phyloP scores from a whole-genome alignment of 2,113 vertebrate species.

The Misgurnus mizolepis region DNA sequence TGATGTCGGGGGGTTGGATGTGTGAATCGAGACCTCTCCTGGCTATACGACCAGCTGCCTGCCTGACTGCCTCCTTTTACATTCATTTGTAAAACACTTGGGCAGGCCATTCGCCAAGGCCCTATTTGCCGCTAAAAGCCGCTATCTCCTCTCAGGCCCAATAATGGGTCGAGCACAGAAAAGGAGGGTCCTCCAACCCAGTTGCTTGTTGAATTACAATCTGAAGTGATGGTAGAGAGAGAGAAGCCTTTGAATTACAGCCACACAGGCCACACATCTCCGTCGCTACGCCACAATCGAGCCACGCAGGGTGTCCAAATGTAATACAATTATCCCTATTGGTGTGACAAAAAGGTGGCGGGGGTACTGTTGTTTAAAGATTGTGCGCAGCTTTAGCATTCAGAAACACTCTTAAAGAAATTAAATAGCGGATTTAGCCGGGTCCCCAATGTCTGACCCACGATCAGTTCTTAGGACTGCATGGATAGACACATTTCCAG shows the following conservation, averaged over 20 bases:
- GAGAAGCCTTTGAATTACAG: conserved; percentile 74
- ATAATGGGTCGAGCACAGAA: conserved; percentile 73
- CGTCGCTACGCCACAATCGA: conserved; percentile 60
- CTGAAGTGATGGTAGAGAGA: conserved; percentile 74
- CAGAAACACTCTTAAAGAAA: conserved; percentile 41
- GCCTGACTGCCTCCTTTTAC: conserved; percentile 66
- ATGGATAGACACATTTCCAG: neutral
- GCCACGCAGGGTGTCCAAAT: conserved; percentile 61
- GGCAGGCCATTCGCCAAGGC: conserved; percentile 73
- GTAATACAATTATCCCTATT: conserved; percentile 70
- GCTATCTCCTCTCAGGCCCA: conserved; percentile 70
- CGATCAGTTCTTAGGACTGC: neutral
- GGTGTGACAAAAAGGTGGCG: conserved; percentile 54
- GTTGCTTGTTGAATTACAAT: conserved; percentile 81
- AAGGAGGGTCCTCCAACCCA: conserved; percentile 68
- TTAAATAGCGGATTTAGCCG: neutral
- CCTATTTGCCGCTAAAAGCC: conserved; percentile 78
- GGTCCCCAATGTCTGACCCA: conserved; percentile 17
- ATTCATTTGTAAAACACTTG: conserved; percentile 84
- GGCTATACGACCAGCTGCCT: conserved; percentile 60
- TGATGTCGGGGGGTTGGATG: conserved; percentile 64
- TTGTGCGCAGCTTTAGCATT: conserved; percentile 60
- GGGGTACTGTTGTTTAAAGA: conserved; percentile 63
- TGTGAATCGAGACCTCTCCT: conserved; percentile 75
- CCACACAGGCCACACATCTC: conserved; percentile 60